These are phyloP conservation scores for Zeuzera pyrina DNA, from an alignment of 2,888 invertebrate species.

Conservation along the genomic window DNA sequence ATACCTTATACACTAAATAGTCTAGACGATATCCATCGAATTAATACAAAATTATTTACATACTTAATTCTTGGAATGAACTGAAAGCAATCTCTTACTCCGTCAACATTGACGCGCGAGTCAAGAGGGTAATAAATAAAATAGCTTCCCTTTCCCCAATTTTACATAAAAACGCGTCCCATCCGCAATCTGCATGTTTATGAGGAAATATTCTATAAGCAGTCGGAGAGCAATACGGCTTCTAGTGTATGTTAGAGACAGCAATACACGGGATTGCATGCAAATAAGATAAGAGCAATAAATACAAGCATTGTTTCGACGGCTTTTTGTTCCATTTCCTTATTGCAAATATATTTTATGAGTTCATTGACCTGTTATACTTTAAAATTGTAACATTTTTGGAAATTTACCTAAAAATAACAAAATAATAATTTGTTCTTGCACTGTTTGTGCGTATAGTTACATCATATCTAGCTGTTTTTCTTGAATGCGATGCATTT, in stretches of 20 bases:
- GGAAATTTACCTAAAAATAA: too few species aligned
- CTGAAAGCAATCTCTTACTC: conserved; percentile 43
- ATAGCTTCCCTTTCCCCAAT: conserved; percentile 60
- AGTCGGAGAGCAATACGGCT: conserved; percentile 35
- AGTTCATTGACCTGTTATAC: conserved; percentile 38
- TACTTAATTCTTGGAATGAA: conserved; percentile 31
- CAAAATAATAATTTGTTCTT: too few species aligned
- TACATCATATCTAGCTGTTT: too few species aligned
- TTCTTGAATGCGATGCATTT: too few species aligned
- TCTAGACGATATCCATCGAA: too few species aligned
- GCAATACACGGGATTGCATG: conserved; percentile 66
- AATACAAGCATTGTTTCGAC: conserved; percentile 46
- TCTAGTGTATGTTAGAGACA: conserved; percentile 41
- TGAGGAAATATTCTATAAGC: conserved; percentile 71
- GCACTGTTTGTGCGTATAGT: too few species aligned
- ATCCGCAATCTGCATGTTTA: conserved; percentile 73
- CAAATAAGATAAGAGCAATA: conserved; percentile 68
- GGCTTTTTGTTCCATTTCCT: conserved; percentile 38
- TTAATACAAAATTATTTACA: too few species aligned
- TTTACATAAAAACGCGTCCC: conserved; percentile 70
- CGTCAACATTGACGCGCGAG: conserved; percentile 44
- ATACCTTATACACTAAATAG: too few species aligned
- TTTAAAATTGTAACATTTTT: conserved; percentile 2
- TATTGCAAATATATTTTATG: conserved; percentile 34
- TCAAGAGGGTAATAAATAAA: conserved; percentile 71